A percentile compares a stretch with the other conserved stretches of the same genome.
Evolutionary conservation across 2,797 vertebrate species (phyloP).

Genomic region (Sebastes hubbsi): DNA sequence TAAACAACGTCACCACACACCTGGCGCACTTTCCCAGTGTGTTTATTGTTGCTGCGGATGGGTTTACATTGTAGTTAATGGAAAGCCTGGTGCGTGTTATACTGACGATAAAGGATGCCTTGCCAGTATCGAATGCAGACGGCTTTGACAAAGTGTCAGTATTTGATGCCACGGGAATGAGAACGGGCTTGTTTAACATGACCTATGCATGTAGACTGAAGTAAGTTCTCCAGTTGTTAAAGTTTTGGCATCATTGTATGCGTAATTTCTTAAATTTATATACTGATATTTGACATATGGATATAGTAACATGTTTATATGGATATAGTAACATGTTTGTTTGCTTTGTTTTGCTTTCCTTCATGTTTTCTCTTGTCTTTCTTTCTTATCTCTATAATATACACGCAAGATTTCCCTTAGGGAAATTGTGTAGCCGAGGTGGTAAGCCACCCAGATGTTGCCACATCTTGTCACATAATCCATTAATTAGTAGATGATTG

Average conservation of each 20-base stretch:
- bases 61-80: too few species aligned
- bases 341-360: neutral
- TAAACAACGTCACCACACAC: too few species aligned
- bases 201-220: neutral
- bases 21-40: too few species aligned
- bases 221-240: neutral
- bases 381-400: neutral
- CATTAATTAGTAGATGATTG: neutral
- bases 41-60: too few species aligned
- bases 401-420: neutral
- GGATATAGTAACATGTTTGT: neutral
- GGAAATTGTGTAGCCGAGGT: neutral
- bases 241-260: neutral
- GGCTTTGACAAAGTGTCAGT: too few species aligned
- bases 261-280: neutral
- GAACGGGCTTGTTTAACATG: too few species aligned
- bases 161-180: too few species aligned
- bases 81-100: too few species aligned
- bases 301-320: neutral
- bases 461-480: conserved; percentile 1
- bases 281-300: neutral
- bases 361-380: neutral
- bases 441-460: conserved; percentile 11
- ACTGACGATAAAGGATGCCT: too few species aligned
- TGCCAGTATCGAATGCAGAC: too few species aligned